phyloP scores from a whole-genome alignment of 2,888 invertebrate species.

The Chloroclystis v-ata region DNA sequence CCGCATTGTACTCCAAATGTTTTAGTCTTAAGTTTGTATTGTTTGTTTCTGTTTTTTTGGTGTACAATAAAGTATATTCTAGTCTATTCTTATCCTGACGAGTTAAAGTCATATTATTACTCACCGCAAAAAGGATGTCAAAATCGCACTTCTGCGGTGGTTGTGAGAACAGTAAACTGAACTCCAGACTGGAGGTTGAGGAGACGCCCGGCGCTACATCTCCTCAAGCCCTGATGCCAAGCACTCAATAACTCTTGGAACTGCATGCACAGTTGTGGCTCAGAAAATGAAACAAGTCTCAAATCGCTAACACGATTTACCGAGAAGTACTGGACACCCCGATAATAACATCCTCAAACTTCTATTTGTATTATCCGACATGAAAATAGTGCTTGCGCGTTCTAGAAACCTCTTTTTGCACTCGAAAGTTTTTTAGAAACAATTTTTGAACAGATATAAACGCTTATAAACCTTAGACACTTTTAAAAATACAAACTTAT shows the following conservation, averaged over 20 bases:
- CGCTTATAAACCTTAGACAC: too few relatives aligned
- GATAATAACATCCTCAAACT: not conserved
- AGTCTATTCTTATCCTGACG: too few relatives aligned
- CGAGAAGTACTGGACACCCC: constrained; percentile 66
- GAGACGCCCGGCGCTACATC: constrained; percentile 52
- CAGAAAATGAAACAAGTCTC: constrained; percentile 34
- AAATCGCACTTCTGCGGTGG: constrained; percentile 57
- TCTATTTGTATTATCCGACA: constrained; percentile 6
- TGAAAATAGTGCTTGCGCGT: constrained; percentile 39
- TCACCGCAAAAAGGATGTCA: constrained; percentile 44
- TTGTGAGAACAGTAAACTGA: constrained; percentile 64
- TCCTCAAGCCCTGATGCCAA: constrained; percentile 39
- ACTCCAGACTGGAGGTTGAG: constrained; percentile 46
- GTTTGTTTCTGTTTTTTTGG: too few relatives aligned
- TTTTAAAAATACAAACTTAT: too few relatives aligned
- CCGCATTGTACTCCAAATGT: too few relatives aligned
- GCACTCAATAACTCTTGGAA: constrained; percentile 35
- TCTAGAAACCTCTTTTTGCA: constrained; percentile 20
- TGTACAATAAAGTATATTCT: too few relatives aligned
- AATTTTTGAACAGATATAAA: too few relatives aligned
- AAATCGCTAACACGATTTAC: constrained; percentile 44
- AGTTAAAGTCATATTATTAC: too few relatives aligned
- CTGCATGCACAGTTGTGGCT: constrained; percentile 38
- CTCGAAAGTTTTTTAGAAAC: too few relatives aligned
- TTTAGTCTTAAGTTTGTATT: too few relatives aligned